These are phyloP conservation scores for Geopemphigus sp. DNA, from an alignment of 1,140 invertebrate species.

Conservation along the genomic window DNA sequence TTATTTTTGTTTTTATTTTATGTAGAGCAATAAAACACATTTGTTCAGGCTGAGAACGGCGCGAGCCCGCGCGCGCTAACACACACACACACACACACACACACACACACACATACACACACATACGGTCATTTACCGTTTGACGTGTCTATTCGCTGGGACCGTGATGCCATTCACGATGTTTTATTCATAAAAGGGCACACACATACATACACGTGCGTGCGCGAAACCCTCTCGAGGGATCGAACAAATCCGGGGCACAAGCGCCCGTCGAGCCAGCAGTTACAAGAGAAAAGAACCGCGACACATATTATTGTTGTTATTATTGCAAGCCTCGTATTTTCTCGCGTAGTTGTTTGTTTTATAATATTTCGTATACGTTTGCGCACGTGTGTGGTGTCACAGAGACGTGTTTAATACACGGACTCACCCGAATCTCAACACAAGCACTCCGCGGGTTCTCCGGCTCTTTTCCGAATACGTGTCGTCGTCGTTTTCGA, in stretches of 20 bases:
- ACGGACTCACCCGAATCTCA: no score
- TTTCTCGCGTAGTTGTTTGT: no score
- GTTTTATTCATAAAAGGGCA: constrained; percentile 44
- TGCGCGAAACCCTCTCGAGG: neutral
- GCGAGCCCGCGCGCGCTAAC: no score
- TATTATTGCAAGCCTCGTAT: no score
- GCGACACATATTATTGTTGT: neutral
- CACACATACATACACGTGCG: neutral
- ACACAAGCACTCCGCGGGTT: no score
- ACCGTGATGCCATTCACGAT: neutral
- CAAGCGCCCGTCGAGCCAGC: neutral
- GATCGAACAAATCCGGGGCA: constrained; percentile 19
- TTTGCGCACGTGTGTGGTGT: no score
- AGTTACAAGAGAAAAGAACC: neutral
- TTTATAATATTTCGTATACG: no score
- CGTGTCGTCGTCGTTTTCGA: neutral
- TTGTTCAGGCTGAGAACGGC: neutral
- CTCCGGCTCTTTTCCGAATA: neutral
- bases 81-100: neutral
- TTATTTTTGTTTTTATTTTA: neutral
- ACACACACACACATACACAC: neutral
- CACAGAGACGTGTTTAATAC: no score
- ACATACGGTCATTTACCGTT: constrained; percentile 38
- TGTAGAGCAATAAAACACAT: constrained; percentile 45
- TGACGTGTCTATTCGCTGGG: constrained; percentile 38